Evolutionary conservation across 2,113 vertebrate genomes (phyloP), one percentile per base, ranked within the genome.

Genomic region (Sorex fumeus): DNA sequence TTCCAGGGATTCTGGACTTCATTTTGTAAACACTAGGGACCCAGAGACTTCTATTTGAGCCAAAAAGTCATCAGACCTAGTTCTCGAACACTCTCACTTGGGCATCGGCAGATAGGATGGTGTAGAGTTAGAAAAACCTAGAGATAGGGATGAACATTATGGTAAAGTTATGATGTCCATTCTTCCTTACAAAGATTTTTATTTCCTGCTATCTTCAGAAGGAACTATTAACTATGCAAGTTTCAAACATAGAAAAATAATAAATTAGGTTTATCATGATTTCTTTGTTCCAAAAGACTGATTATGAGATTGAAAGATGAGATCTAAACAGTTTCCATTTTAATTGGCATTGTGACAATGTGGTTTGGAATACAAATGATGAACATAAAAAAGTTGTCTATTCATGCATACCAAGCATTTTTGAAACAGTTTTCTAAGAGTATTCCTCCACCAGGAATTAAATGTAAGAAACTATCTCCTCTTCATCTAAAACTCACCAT

Each of bases 251-350:
- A 83, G 36, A 80, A 92, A 89, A 69, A 5, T 67, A 28, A 74
- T 13, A 79, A 30, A 85, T 43, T 88, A n/a, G 47, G 36, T 64
- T 75, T 88, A 88, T 85, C 16, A 82, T 76, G 87, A 77, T 74
- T 69, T 82, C 34, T 91, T 91, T 70, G 21, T 67, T 79, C 43
- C 60, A 85, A 92, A 85, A 57, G 40, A 53, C 23, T 60, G 36
- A 13, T 93, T 79, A 16, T 75, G 13, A 94, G 30, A 84, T 21
- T 60, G 57, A 50, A 50, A 50, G 13, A 60, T 23, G 19, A 60
- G 57, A 60, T 71, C 62, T 74, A 88, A 90, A 62, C 84, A 66
- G 25, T 88, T 36, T 30, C 50, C 76, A 36, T 80, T 83, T 92
- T 83, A 93, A 66, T 36, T 64, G 32, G 85, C 4, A 90, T 34